phyloP scores from a whole-genome alignment of 2,797 vertebrate genomes.

The Xiphophorus birchmanni region DNA sequence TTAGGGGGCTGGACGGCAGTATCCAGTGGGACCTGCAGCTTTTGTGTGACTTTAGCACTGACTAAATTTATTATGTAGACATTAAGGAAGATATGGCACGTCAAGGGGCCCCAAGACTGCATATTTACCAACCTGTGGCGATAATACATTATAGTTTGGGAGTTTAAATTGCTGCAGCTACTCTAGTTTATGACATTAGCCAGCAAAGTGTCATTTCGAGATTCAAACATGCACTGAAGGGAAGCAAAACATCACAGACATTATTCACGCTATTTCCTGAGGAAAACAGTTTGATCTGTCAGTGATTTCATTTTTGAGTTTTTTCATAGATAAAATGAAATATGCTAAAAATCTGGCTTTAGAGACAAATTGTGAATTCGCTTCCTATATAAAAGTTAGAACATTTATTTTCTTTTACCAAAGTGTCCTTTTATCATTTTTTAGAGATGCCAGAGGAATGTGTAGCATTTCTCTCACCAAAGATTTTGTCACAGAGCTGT shows the following conservation, averaged over 20 bases:
- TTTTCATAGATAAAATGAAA: background rate
- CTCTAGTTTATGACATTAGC: background rate
- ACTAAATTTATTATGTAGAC: background rate
- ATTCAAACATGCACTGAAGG: background rate
- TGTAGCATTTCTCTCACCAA: background rate
- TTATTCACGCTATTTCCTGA: background rate
- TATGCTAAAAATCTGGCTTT: background rate
- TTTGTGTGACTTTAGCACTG: background rate
- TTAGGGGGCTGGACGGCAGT: background rate
- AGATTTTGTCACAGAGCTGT: background rate
- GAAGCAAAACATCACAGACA: background rate
- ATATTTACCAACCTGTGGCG: background rate
- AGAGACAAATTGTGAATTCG: background rate
- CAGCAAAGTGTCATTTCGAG: background rate
- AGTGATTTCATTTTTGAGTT: background rate
- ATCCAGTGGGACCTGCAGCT: background rate
- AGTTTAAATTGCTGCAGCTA: background rate
- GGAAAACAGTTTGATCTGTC: background rate
- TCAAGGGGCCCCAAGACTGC: background rate
- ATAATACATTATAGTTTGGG: background rate
- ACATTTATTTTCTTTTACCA: background rate
- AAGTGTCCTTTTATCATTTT: background rate
- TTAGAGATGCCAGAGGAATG: background rate
- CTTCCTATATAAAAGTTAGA: background rate
- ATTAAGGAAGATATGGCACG: background rate